Evolutionary conservation across 2,888 invertebrate genomes (phyloP), one percentile per base, ranked within the genome.

Genomic region (Ophion obscuratus): DNA sequence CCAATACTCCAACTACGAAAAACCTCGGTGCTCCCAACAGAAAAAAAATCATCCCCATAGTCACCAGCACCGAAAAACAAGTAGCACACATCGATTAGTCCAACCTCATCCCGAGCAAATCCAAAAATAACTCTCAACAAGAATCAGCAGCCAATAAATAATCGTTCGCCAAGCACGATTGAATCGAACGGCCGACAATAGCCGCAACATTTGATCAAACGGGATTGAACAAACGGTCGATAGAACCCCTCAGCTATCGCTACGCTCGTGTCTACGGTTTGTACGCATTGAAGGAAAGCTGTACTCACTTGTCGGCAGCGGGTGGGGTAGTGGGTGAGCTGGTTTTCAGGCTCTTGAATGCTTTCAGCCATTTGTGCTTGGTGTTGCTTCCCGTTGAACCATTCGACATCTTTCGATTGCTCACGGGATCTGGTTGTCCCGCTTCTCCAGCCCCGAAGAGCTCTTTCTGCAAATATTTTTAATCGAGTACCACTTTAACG

Each of bases 301-400:
- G 11, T 61, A 95, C 96, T 96, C 94, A 97, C 97, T 96, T 97
- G 93, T 97, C 96, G 66, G 88, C 82, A 11, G 93, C 86, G 3
- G 94, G 92, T 47, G 94, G 92, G 4, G 93, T 92, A 3, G 93
- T 92, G 11, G 94, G 93, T 10, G 95, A 95, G 90, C 97, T 97
- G 64, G 98, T 97, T 95, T 98, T 98, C 90, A 99, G 96, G 94
- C 98, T 98, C 94, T 98, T 97, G 95, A 99, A 98, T 89, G 99
- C 99, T 95, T 99, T 99, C 92, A 99, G 95, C 99, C 99, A 99
- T 96, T 99, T 99, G 94, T 97, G 98, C 95, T 99, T 99, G 96
- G 99, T 99, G 82, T 87, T 87, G 94, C 97, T 97, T 92, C 97
- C 97, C 89, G 97, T 97, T 89, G 97, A 97, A 83, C 97, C 96